These are phyloP conservation scores for Rana temporaria DNA, from an alignment of 2,113 vertebrate genomes.

Conservation along the genomic window DNA sequence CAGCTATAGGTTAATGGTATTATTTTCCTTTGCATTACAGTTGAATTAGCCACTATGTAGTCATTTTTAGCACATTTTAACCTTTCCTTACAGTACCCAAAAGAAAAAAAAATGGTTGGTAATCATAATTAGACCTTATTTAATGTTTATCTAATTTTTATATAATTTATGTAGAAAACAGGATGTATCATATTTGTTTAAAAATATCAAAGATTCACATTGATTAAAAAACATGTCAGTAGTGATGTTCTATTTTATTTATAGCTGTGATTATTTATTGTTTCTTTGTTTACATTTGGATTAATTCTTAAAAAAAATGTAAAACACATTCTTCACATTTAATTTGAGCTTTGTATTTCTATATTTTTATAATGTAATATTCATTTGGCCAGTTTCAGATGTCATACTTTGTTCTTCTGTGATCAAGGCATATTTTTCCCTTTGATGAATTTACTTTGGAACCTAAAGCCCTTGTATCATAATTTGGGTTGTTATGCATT, in stretches of 20 bases:
- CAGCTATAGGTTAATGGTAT: too few relatives aligned
- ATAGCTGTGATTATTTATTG: not conserved
- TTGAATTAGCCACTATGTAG: too few relatives aligned
- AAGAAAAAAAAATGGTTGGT: too few relatives aligned
- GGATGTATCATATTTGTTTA: not conserved
- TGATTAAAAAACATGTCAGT: not conserved
- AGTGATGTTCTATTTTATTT: not conserved
- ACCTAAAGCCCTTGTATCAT: slow-evolving; percentile 25
- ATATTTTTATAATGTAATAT: slow-evolving; percentile 8
- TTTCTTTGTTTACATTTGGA: slow-evolving; percentile 8
- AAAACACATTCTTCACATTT: not conserved
- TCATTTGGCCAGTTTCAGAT: slow-evolving; percentile 32
- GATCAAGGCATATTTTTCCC: slow-evolving; percentile 42
- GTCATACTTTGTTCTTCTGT: slow-evolving; percentile 36
- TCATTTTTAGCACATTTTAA: too few relatives aligned
- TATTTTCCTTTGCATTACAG: too few relatives aligned
- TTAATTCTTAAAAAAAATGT: not conserved
- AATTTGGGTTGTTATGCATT: slow-evolving; percentile 30
- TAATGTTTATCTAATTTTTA: too few relatives aligned
- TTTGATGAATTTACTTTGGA: slow-evolving; percentile 51
- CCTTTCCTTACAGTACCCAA: too few relatives aligned
- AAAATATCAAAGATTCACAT: not conserved
- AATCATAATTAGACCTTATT: too few relatives aligned
- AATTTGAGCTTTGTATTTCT: not conserved
- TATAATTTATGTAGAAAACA: too few relatives aligned